These are phyloP conservation scores for Meta bourneti DNA, from an alignment of 2,888 invertebrate species.

Conservation along the genomic window DNA sequence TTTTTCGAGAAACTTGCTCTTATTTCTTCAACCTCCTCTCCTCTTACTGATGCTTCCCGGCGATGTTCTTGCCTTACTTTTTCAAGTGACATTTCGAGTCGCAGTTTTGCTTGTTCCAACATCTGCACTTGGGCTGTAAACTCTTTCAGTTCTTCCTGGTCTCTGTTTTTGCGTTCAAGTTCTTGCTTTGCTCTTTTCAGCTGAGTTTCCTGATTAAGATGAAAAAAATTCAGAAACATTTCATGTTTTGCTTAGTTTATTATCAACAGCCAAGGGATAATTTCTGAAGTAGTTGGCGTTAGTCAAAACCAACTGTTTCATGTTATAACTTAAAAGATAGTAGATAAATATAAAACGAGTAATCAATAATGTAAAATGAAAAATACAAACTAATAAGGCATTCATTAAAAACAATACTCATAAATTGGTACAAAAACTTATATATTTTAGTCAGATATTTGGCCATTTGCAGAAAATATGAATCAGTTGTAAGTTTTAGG, in stretches of 20 bases:
- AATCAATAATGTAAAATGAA: no score
- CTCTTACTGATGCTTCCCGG: constrained; percentile 92
- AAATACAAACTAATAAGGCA: no score
- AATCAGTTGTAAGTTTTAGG: no score
- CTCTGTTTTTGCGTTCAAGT: constrained; percentile 89
- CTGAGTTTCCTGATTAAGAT: constrained; percentile 84
- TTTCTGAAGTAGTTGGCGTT: no score
- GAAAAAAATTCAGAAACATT: neutral
- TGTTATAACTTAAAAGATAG: no score
- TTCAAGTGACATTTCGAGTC: constrained; percentile 95
- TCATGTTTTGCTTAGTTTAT: neutral
- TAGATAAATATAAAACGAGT: no score
- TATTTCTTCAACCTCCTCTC: constrained; percentile 95
- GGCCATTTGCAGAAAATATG: no score
- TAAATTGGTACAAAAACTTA: no score
- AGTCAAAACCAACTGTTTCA: no score
- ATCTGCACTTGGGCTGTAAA: constrained; percentile 94
- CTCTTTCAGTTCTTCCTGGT: constrained; percentile 94
- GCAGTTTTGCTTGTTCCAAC: constrained; percentile 94
- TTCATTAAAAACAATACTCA: no score
- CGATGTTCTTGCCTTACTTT: constrained; percentile 94
- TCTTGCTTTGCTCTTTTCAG: constrained; percentile 92
- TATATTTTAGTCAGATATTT: no score
- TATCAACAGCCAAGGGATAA: no score
- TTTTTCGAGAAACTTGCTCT: constrained; percentile 94